phyloP scores from a whole-genome alignment of 2,113 vertebrate genomes.

The Lichenostomus cassidix region DNA sequence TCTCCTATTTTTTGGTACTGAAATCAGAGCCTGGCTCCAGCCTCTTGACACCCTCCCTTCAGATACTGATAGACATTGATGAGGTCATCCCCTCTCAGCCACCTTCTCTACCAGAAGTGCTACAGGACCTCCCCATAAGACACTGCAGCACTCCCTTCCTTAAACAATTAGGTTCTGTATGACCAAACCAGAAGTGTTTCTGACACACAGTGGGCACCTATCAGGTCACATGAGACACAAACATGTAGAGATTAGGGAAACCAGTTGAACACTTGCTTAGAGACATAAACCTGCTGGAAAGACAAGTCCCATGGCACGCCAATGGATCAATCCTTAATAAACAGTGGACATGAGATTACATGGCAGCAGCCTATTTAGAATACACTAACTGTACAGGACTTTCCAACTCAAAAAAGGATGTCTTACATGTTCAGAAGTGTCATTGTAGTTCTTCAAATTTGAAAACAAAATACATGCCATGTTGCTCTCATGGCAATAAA shows the following conservation, averaged over 20 bases:
- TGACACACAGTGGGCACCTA: fast-evolving
- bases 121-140: background rate
- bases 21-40: background rate
- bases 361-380: background rate
- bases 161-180: background rate
- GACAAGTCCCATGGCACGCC: background rate
- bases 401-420: background rate
- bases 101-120: background rate
- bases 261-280: background rate
- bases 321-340: background rate
- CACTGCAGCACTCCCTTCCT: background rate
- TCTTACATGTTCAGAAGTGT: background rate
- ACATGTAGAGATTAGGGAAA: background rate
- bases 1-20: background rate
- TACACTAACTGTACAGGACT: background rate
- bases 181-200: background rate
- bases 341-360: background rate
- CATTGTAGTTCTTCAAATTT: background rate
- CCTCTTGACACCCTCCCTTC: background rate
- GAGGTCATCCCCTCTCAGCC: background rate
- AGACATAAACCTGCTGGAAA: background rate
- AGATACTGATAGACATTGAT: background rate
- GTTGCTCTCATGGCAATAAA: background rate
- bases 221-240: background rate
- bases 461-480: background rate